These are phyloP conservation scores for Brevimyrus niger DNA, from an alignment of 2,113 vertebrate genomes.

Conservation along the genomic window DNA sequence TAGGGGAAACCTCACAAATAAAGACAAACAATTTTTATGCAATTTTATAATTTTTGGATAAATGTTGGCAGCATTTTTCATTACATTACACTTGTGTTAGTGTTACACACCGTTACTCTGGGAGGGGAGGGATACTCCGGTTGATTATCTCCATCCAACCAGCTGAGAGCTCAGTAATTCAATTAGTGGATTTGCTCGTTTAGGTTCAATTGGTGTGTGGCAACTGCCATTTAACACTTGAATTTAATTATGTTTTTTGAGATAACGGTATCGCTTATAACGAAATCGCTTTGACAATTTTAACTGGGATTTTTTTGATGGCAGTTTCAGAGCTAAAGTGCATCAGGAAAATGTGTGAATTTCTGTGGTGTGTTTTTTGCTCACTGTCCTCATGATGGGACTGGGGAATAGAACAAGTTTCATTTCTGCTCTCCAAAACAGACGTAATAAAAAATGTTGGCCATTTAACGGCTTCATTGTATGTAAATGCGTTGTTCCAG, in stretches of 20 bases:
- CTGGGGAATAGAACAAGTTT: not conserved
- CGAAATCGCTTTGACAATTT: not conserved
- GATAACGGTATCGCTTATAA: not conserved
- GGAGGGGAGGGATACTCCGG: not conserved
- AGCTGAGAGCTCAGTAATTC: not conserved
- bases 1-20: not conserved
- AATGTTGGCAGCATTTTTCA: not conserved
- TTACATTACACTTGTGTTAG: not conserved
- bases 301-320: not conserved
- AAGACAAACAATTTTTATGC: not conserved
- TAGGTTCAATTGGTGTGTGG: not conserved
- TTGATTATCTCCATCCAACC: not conserved
- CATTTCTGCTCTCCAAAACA: not conserved
- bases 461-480: not conserved
- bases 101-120: not conserved
- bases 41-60: not conserved
- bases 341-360: not conserved
- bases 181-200: not conserved
- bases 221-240: conserved; percentile 5
- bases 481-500: not conserved
- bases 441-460: not conserved
- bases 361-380: not conserved
- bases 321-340: not conserved
- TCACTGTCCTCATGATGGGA: not conserved
- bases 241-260: conserved; percentile 3